Evolutionary conservation across 1,140 invertebrate species (phyloP).

Genomic region (Drosophila nannoptera): DNA sequence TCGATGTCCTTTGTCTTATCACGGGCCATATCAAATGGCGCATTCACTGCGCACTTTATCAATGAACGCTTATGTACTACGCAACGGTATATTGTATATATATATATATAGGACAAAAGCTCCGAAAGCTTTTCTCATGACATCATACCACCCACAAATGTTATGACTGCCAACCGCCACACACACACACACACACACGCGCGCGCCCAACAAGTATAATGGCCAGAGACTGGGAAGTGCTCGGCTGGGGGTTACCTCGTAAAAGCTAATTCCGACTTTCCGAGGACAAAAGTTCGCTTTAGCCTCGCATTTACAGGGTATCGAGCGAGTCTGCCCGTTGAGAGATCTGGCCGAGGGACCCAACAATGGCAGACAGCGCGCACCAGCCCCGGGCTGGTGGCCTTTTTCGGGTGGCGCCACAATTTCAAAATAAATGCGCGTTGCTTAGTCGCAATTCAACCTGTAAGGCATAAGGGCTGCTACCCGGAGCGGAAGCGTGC

Average conservation of each 20-base stretch:
- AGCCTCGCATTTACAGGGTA: conserved; percentile 10
- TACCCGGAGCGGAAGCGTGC: conserved; percentile 22
- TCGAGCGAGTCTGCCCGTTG: conserved; percentile 21
- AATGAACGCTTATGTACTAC: conserved; percentile 25
- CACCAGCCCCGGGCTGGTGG: conserved; percentile 23
- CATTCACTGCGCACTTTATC: conserved; percentile 34
- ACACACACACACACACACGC: conserved; percentile 16
- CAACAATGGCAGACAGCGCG: conserved; percentile 27
- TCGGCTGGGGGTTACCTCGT: conserved; percentile 3
- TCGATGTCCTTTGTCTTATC: conserved; percentile 28
- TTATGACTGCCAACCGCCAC: conserved; percentile 23
- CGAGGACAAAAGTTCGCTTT: too few relatives aligned
- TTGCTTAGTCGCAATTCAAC: conserved; percentile 67
- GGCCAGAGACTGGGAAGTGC: background rate
- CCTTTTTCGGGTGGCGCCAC: conserved; percentile 56
- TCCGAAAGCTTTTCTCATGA: conserved; percentile 45
- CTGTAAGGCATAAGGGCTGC: conserved; percentile 57
- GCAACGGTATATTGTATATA: background rate
- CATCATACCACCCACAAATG: conserved; percentile 62
- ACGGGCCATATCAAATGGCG: background rate
- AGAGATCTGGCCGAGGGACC: conserved; percentile 43
- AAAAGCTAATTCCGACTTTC: too few relatives aligned
- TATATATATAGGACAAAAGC: conserved; percentile 20
- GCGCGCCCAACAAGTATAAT: conserved; percentile 28
- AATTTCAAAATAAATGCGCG: conserved; percentile 64